A percentile compares a stretch with the other conserved stretches of the same genome.
phyloP scores from a whole-genome alignment of 2,888 invertebrate genomes.

The Nycteola revayana region DNA sequence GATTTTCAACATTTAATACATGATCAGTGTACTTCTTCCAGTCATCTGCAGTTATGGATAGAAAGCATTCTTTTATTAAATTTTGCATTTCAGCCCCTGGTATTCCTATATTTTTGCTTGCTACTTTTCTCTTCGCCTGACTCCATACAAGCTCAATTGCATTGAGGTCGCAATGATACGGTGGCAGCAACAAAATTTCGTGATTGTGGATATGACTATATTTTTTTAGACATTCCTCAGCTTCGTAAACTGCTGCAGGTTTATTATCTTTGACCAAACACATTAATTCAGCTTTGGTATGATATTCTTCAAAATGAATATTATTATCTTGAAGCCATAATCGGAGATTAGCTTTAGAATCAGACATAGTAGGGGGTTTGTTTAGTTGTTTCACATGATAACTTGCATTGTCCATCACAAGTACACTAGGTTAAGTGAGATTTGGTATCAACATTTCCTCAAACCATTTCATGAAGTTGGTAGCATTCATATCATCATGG shows the following conservation, averaged over 20 bases:
- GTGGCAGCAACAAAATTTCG: neutral
- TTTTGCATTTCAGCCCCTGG: constrained; percentile 2
- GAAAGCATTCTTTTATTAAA: constrained; percentile 1
- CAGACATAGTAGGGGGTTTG: constrained; percentile 7
- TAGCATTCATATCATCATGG: constrained; percentile 20
- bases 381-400: constrained; percentile 11
- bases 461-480: constrained; percentile 20
- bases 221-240: neutral
- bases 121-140: neutral
- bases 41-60: neutral
- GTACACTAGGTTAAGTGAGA: constrained; percentile 12
- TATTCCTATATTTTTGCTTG: constrained; percentile 1
- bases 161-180: constrained; percentile 1
- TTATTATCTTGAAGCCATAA: constrained; percentile 11
- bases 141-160: too few relatives aligned
- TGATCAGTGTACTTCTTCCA: constrained; percentile 3
- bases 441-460: constrained; percentile 11
- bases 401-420: constrained; percentile 8
- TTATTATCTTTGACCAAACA: neutral
- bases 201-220: too few relatives aligned
- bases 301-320: constrained; percentile 8
- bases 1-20: too few relatives aligned
- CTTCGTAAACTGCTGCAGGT: neutral
- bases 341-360: constrained; percentile 7
- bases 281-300: neutral